Evolutionary conservation across 2,888 invertebrate genomes (phyloP), one percentile per base, ranked within the genome.

Genomic region (Drosophila nr. perissopoda): DNA sequence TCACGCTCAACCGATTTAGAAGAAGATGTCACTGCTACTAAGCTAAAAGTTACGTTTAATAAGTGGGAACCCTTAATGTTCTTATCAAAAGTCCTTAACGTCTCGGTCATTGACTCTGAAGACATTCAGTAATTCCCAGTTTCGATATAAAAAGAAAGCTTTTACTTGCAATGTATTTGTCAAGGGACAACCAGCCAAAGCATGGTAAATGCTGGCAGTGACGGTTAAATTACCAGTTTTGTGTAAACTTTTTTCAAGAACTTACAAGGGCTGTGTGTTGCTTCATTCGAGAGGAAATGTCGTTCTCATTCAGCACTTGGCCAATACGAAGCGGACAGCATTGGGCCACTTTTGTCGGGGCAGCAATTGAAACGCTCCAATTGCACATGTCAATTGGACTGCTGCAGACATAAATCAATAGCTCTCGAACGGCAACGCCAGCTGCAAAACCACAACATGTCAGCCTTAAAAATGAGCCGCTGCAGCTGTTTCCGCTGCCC

Each of bases 401-500:
- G 75, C 83, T 77, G 79, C 83, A 77, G 77, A 79, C 83, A 84
- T 84, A 84, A 86, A 86, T 84, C 83, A 86, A 83, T 75, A 60
- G 69, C 57, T 68, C 56, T 71, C 67, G 46, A 61, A 46, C 38
- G 27, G 27, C 46, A 60, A 29, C 38, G 54, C 34, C 77, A 66
- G 57, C 69, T 69, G 72, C 38, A 38, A 52, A 72, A 76, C 83
- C 83, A 70, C 87, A 83, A 72, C 72, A 70, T 80, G 74, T 78
- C 74, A 80, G 86, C 74, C 74, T 83, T 80, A 80, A 83, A 84
- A 86, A 83, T 83, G 82, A 83, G 87, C 72, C 60, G 74, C 49
- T 76, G 70, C 82, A 81, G 72, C 80, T 72, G 75, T 65, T 79
- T 80, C 81, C 88, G 76, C 58, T 82, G 70, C 54, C 68, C 70